phyloP scores from a whole-genome alignment of 2,888 invertebrate species.

The Drosophila fulvimacula region DNA sequence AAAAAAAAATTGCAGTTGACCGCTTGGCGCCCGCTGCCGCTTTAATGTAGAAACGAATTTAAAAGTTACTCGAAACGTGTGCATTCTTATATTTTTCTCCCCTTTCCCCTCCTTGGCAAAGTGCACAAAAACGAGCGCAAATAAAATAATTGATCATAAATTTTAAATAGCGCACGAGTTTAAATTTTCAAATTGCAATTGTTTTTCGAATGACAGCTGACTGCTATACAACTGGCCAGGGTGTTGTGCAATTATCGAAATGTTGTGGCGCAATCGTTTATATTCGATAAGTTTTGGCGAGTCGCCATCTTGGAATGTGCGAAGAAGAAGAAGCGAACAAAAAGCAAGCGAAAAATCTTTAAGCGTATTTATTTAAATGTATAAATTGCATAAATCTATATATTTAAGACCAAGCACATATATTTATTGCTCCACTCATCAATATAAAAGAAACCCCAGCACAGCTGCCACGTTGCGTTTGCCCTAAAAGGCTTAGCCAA shows the following conservation, averaged over 20 bases:
- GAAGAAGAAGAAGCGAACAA: constrained; percentile 72
- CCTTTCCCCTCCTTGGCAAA: constrained; percentile 13
- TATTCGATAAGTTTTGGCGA: constrained; percentile 50
- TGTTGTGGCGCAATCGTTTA: constrained; percentile 42
- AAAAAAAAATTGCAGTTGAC: constrained; percentile 39
- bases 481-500: constrained; percentile 46
- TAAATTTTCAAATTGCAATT: constrained; percentile 12
- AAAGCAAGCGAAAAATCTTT: constrained; percentile 77
- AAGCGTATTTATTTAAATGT: constrained; percentile 75
- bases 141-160: constrained; percentile 30
- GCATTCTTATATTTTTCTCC: constrained; percentile 43
- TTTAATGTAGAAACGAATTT: constrained; percentile 70
- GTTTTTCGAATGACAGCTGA: constrained; percentile 8
- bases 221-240: constrained; percentile 35
- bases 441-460: constrained; percentile 48
- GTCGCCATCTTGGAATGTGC: constrained; percentile 63
- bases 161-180: constrained; percentile 6
- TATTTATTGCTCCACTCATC: constrained; percentile 45
- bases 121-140: constrained; percentile 25
- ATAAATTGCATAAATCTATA: constrained; percentile 63
- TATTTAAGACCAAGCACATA: constrained; percentile 51
- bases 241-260: constrained; percentile 38
- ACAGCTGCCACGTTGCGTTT: constrained; percentile 57
- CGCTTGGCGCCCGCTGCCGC: constrained; percentile 55
- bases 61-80: constrained; percentile 52